These are phyloP conservation scores for Pangasius djambal DNA, from an alignment of 2,797 vertebrate species.

Conservation along the genomic window DNA sequence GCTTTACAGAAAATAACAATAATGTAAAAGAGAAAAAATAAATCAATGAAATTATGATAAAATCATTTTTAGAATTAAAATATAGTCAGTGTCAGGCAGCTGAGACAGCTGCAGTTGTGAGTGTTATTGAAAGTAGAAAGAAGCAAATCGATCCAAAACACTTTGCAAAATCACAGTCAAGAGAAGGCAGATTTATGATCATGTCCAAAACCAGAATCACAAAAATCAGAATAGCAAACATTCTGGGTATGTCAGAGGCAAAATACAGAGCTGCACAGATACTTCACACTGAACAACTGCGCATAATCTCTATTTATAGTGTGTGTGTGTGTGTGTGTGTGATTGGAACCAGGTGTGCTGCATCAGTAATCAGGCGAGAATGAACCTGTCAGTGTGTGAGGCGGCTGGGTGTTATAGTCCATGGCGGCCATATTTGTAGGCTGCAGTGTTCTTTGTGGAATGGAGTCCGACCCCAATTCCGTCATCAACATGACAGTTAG, in stretches of 20 bases:
- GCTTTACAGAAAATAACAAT: not conserved
- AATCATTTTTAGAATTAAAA: not conserved
- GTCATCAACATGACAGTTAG: not conserved
- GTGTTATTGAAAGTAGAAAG: not conserved
- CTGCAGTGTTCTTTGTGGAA: not conserved
- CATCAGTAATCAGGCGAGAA: not conserved
- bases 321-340: not conserved
- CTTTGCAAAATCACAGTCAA: not conserved
- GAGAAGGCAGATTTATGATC: not conserved
- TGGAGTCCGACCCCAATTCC: not conserved
- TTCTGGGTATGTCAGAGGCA: not conserved
- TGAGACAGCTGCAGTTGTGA: no score
- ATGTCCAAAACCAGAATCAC: not conserved
- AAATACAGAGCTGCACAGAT: not conserved
- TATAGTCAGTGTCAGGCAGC: no score
- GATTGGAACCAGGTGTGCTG: not conserved
- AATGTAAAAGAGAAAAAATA: not conserved
- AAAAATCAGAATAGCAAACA: not conserved
- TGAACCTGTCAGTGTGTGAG: no score
- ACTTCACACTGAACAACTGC: not conserved
- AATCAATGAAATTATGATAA: not conserved
- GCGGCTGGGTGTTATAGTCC: not conserved
- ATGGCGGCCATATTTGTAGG: not conserved
- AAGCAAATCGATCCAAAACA: not conserved
- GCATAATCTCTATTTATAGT: not conserved